These are phyloP conservation scores for Pandemis heparana DNA, from an alignment of 2,888 invertebrate species.

Conservation along the genomic window DNA sequence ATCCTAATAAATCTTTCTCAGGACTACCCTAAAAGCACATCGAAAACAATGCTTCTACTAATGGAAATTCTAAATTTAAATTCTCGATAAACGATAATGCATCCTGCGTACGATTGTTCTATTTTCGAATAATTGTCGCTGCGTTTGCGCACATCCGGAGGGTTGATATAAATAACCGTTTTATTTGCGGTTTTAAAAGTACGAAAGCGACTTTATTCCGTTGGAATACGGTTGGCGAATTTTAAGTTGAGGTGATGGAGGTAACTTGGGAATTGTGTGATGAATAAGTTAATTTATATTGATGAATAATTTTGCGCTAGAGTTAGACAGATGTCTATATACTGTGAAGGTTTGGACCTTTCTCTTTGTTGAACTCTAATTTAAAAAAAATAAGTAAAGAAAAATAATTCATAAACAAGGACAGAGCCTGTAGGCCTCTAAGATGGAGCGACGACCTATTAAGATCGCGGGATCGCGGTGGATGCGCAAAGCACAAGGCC, in stretches of 20 bases:
- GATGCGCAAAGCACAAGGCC: too few relatives aligned
- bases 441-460: too few relatives aligned
- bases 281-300: constrained; percentile 12
- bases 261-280: constrained; percentile 12
- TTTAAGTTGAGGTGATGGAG: neutral
- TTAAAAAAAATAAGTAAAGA: too few relatives aligned
- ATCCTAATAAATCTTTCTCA: constrained; percentile 31
- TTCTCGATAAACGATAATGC: constrained; percentile 45
- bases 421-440: too few relatives aligned
- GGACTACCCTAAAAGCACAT: constrained; percentile 18
- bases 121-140: constrained; percentile 44
- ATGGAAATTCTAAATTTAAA: constrained; percentile 45
- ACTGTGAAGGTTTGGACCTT: too few relatives aligned
- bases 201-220: neutral
- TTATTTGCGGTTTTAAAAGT: neutral
- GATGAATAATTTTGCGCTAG: constrained; percentile 25
- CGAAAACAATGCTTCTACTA: constrained; percentile 38
- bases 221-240: neutral
- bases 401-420: too few relatives aligned
- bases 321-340: neutral
- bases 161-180: constrained; percentile 19
- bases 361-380: too few relatives aligned
- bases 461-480: too few relatives aligned
- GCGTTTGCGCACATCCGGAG: constrained; percentile 38
- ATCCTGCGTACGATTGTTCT: constrained; percentile 42